Conservation (phyloP, 2,888 invertebrate genomes). For the Athalia circularis region DNA sequence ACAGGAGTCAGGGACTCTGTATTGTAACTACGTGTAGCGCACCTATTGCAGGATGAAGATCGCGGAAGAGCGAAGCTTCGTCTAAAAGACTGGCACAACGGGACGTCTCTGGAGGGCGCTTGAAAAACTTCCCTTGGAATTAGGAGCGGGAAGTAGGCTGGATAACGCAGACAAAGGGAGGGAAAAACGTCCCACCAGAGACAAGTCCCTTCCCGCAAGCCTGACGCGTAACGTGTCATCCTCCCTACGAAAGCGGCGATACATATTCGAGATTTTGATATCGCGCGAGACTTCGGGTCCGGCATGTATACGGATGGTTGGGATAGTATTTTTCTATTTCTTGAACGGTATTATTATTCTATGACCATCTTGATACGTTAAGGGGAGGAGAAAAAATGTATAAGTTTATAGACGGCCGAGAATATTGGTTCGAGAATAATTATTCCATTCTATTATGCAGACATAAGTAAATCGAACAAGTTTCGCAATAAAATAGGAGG, state of each 20-base stretch:
- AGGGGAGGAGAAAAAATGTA: too few species aligned
- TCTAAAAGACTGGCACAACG: conserved; percentile 15
- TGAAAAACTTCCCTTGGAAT: conserved; percentile 38
- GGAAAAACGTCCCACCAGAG: conserved; percentile 23
- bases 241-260: conserved; percentile 5
- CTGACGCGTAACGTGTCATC: conserved; percentile 14
- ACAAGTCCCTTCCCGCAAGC: conserved; percentile 16
- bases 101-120: conserved; percentile 39
- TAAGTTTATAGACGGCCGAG: too few species aligned
- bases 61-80: not conserved
- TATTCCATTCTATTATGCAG: too few species aligned
- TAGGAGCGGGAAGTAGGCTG: conserved; percentile 22
- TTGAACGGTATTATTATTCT: too few species aligned
- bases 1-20: conserved; percentile 7
- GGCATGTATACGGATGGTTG: not conserved
- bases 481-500: too few species aligned
- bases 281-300: not conserved
- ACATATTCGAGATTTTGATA: conserved; percentile 11
- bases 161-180: conserved; percentile 11
- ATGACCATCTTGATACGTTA: too few species aligned
- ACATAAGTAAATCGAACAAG: too few species aligned
- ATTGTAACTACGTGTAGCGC: not conserved
- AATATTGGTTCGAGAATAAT: too few species aligned
- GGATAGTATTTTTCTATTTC: not conserved
- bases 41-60: conserved; percentile 19